phyloP scores from a whole-genome alignment of 2,797 vertebrate species.

The Cichlasoma orientale region DNA sequence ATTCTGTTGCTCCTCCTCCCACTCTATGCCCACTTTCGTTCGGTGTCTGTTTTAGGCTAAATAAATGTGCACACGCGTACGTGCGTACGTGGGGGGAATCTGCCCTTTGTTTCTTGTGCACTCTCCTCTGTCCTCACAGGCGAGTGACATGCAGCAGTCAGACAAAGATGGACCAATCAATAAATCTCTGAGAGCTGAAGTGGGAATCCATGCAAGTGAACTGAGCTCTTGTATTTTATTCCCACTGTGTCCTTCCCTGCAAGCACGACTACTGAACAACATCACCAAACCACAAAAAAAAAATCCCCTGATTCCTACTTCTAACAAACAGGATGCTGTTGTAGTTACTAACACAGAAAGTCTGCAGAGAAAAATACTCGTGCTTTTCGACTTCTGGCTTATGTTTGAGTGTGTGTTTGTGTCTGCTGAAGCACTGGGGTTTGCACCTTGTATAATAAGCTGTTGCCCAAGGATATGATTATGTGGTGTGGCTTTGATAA shows the following conservation, averaged over 20 bases:
- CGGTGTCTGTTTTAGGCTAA: not conserved
- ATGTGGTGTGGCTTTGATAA: slow-evolving; percentile 41
- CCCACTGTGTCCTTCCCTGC: not conserved
- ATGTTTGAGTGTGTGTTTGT: not conserved
- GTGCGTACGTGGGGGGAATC: not conserved
- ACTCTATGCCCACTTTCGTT: not conserved
- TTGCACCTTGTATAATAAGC: slow-evolving; percentile 35
- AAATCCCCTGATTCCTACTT: not conserved
- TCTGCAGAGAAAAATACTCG: not conserved
- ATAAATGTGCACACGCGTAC: not conserved
- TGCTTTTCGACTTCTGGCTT: not conserved
- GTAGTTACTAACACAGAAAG: not conserved
- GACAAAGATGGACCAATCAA: slow-evolving; percentile 52
- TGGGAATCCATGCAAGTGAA: slow-evolving; percentile 29
- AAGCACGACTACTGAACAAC: not conserved
- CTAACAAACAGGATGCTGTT: not conserved
- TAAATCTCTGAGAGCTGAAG: slow-evolving; percentile 27
- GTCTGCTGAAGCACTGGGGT: slow-evolving; percentile 1
- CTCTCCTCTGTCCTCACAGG: not conserved
- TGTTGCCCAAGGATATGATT: slow-evolving; percentile 35
- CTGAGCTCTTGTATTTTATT: slow-evolving; percentile 14
- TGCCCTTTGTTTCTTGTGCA: not conserved
- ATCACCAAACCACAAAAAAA: not conserved
- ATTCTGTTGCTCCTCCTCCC: not conserved
- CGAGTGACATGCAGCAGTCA: slow-evolving; percentile 18